Base-by-base conservation (phyloP, 2,888 invertebrate genomes). In the Agonopterix subpropinquella region DNA sequence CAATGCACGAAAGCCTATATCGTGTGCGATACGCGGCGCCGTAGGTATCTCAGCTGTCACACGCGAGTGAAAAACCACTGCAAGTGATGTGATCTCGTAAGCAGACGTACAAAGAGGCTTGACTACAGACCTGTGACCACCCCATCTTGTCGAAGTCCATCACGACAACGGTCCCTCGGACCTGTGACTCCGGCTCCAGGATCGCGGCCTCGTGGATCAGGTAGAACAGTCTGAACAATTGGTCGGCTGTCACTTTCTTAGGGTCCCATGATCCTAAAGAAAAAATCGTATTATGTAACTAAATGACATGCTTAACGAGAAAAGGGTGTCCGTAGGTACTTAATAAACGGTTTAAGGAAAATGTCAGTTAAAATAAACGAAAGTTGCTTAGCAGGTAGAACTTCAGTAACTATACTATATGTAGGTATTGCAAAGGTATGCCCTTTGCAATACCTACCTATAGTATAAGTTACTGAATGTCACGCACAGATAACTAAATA, bases 131-230 rank as follows among this genome's bases (percentile, higher is more conserved):
- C 90, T 95, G 95, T 70, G 92, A 91, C 92, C 94, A 92, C 7
- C 92, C 91, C 67, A 96, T 87, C 7, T 92, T 92, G 58, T 95
- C 90, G 73, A 94, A 96, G 77, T 96, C 95, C 94, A 96, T 95
- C 53, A 96, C 86, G 13, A 95, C 95, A 8, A 96, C 93, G 5
- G 92, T 92, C 13, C 96, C 96, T 39, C 91, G 90, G n/a, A 96
- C 92, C 79, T 95, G 95, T 0, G 94, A 92, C 77, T 62, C 62
- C 3, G 60, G 56, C 72, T 94, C 94, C 55, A 92, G 63, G 64
- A 94, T 89, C n/a, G 96, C 95, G 0, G 93, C 92, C 64, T 93
- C 90, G 73, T 96, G 96, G 56, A 96, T 92, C 64, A 95, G 80
- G 73, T 95, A 96, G 70, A 96, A 93, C 65, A 95, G 80, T 56